phyloP scores from a whole-genome alignment of 2,888 invertebrate species.

The Dermolepida albohirtum region DNA sequence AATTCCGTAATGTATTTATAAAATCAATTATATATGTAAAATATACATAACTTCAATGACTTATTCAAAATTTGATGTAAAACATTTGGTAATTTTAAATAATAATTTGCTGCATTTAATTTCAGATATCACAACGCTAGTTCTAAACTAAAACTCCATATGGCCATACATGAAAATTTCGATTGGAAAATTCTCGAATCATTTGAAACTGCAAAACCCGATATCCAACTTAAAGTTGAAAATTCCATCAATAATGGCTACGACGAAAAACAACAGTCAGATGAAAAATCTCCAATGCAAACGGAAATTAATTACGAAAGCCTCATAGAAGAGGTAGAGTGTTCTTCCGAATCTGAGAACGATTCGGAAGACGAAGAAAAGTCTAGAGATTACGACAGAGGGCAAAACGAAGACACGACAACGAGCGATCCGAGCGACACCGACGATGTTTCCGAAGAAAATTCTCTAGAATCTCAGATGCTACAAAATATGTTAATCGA shows the following conservation, averaged over 20 bases:
- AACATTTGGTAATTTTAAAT: too few relatives aligned
- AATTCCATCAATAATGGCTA: constrained; percentile 26
- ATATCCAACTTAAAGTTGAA: constrained; percentile 41
- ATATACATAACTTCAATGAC: too few relatives aligned
- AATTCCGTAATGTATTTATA: too few relatives aligned
- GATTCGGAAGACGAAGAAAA: constrained; percentile 48
- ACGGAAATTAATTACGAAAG: constrained; percentile 59
- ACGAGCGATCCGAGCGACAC: constrained; percentile 31
- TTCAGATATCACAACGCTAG: constrained; percentile 69
- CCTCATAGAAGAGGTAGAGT: constrained; percentile 57
- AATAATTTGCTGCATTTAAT: neutral
- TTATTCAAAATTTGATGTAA: too few relatives aligned
- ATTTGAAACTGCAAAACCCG: constrained; percentile 39
- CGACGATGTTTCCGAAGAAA: constrained; percentile 46
- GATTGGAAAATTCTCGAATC: constrained; percentile 57
- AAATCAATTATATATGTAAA: too few relatives aligned
- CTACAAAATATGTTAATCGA: constrained; percentile 50
- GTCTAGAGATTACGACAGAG: constrained; percentile 44
- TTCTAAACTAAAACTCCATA: constrained; percentile 69
- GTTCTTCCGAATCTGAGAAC: constrained; percentile 46
- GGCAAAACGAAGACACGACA: constrained; percentile 24
- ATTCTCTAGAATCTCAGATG: constrained; percentile 49
- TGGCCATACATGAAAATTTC: constrained; percentile 69
- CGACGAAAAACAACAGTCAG: constrained; percentile 51
- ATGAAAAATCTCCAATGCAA: constrained; percentile 58